These are phyloP conservation scores for Octomys mimax DNA, from an alignment of 2,797 vertebrate species.

Conservation along the genomic window DNA sequence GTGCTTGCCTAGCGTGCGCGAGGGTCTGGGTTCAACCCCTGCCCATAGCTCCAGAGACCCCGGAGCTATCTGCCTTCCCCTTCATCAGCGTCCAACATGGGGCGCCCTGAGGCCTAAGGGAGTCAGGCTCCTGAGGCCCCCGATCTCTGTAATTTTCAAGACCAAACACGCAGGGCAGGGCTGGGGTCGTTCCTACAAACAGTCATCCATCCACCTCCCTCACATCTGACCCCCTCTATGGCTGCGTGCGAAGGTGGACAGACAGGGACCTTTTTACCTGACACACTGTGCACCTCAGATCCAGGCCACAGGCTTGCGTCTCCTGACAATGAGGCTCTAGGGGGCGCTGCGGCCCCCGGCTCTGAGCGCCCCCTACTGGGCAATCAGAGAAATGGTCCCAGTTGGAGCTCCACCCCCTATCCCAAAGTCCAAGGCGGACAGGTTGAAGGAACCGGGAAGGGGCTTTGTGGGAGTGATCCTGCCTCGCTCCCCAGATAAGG, in stretches of 20 bases:
- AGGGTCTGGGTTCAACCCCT: neutral
- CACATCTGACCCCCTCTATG: neutral
- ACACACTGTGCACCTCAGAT: neutral
- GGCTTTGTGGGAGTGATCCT: too few species aligned
- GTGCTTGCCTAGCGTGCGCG: neutral
- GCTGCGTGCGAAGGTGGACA: neutral
- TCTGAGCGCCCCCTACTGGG: constrained; percentile 45
- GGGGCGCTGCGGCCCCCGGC: neutral
- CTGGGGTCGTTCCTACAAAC: neutral
- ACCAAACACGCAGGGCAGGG: neutral
- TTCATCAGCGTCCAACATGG: rapidly evolving
- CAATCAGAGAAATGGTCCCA: rapidly evolving
- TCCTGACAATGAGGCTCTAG: neutral
- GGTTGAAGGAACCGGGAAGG: neutral
- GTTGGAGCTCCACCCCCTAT: neutral
- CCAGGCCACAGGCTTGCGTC: neutral
- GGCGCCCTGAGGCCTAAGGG: neutral
- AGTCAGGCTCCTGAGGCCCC: neutral
- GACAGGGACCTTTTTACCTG: constrained; percentile 36
- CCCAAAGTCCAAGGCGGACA: neutral
- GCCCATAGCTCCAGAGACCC: neutral
- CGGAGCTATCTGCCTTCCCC: neutral
- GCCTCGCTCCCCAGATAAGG: neutral
- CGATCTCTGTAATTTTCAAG: neutral
- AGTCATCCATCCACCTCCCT: neutral